A percentile compares a stretch with the other conserved stretches of the same genome.
Evolutionary conservation across 2,797 vertebrate genomes (phyloP).

Genomic region (Alosa sapidissima): DNA sequence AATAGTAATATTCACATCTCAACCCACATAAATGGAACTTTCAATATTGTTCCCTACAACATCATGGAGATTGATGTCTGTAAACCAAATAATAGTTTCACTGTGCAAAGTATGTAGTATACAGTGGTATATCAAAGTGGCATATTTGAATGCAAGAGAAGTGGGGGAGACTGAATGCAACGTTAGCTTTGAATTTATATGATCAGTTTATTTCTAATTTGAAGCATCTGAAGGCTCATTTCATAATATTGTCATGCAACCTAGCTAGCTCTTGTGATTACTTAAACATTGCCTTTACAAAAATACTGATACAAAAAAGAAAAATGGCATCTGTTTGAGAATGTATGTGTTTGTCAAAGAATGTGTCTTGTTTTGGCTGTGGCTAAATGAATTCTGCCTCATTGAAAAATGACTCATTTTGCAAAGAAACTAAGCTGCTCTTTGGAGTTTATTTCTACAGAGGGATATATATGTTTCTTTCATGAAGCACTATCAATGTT

Average conservation of each 20-base stretch:
- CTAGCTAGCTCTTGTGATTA: conserved; percentile 15
- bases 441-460: conserved; percentile 28
- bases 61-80: conserved; percentile 39
- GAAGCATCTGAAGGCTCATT: conserved; percentile 50
- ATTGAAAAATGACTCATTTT: conserved; percentile 46
- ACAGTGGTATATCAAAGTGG: conserved; percentile 55
- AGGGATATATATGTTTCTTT: conserved; percentile 10
- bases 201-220: conserved; percentile 33
- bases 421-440: conserved; percentile 40
- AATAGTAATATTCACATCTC: background rate
- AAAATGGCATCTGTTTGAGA: conserved; percentile 37
- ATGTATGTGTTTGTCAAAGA: conserved; percentile 45
- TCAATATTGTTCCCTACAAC: conserved; percentile 24
- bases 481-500: conserved; percentile 23
- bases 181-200: conserved; percentile 46
- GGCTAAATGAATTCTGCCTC: conserved; percentile 54
- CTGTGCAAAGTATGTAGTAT: conserved; percentile 70
- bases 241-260: conserved; percentile 54
- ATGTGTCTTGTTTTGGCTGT: conserved; percentile 47
- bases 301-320: conserved; percentile 40
- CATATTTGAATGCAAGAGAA: conserved; percentile 11
- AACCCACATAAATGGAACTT: conserved; percentile 14
- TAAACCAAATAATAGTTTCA: conserved; percentile 65
- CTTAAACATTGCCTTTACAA: conserved; percentile 47
- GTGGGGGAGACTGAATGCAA: conserved; percentile 38